A percentile compares a stretch with the other conserved stretches of the same genome.
phyloP scores from a whole-genome alignment of 2,797 vertebrate genomes.

The Pitangus sulphuratus region DNA sequence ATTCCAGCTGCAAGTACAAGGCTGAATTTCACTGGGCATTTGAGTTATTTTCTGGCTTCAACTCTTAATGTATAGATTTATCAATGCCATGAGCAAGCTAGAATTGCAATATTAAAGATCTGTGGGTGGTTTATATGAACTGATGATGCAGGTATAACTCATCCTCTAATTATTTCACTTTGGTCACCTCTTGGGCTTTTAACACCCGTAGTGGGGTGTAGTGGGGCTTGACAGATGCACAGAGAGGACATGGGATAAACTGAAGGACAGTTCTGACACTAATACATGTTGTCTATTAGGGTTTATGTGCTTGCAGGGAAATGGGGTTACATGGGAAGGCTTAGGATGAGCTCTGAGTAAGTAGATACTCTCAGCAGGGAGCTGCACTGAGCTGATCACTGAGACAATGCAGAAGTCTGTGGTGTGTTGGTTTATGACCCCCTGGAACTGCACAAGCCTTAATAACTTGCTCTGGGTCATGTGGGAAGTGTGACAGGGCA shows the following conservation, averaged over 20 bases:
- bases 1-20: neutral
- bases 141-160: neutral
- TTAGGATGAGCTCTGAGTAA: neutral
- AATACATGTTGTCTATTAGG: neutral
- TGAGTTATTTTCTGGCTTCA: neutral
- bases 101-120: neutral
- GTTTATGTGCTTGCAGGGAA: neutral
- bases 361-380: neutral
- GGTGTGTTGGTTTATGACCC: neutral
- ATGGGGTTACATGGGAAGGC: neutral
- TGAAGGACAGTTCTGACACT: neutral
- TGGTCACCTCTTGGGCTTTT: neutral
- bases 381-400: neutral
- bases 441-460: neutral
- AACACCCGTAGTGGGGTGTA: neutral
- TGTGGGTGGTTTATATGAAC: neutral
- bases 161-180: neutral
- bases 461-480: neutral
- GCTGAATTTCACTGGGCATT: neutral
- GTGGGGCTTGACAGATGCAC: neutral
- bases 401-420: neutral
- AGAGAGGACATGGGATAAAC: neutral
- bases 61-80: neutral
- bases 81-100: neutral
- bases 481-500: neutral